Evolutionary conservation across 2,113 vertebrate genomes (phyloP).

Genomic region (Malurus alboscapulatus): DNA sequence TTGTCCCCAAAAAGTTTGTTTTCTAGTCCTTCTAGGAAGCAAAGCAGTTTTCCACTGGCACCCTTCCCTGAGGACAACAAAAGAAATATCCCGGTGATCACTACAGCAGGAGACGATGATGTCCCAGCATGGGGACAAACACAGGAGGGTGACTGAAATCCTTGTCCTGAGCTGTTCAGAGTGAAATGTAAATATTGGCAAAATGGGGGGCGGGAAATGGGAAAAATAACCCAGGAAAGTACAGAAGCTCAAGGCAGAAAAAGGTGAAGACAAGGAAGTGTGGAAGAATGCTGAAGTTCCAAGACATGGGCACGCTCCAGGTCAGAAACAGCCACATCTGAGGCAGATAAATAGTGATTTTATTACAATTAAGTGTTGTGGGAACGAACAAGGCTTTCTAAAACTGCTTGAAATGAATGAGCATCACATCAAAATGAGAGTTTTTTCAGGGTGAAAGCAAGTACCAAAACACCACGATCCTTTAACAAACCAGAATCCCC

Average conservation of each 20-base stretch:
- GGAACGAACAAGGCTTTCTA: background rate
- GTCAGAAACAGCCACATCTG: background rate
- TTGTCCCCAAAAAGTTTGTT: background rate
- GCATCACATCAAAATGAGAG: fast-evolving
- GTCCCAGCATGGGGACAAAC: background rate
- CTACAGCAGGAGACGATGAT: fast-evolving
- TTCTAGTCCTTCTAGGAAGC: background rate
- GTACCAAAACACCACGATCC: background rate
- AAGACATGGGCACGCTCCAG: background rate
- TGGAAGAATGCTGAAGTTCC: background rate
- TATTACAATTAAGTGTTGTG: background rate
- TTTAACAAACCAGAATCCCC: background rate
- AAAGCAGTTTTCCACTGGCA: background rate
- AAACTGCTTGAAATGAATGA: background rate
- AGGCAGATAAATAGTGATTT: background rate
- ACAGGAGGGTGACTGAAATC: background rate
- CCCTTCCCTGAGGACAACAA: background rate
- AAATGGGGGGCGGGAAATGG: background rate
- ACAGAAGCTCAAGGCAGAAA: background rate
- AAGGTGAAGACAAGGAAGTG: background rate
- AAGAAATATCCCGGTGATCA: background rate
- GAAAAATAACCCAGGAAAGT: background rate
- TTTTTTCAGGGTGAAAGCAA: background rate
- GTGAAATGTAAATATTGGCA: background rate
- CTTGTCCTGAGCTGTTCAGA: background rate